Base-by-base conservation (phyloP, 1,140 invertebrate species). In the Matsumurasca onukii region DNA sequence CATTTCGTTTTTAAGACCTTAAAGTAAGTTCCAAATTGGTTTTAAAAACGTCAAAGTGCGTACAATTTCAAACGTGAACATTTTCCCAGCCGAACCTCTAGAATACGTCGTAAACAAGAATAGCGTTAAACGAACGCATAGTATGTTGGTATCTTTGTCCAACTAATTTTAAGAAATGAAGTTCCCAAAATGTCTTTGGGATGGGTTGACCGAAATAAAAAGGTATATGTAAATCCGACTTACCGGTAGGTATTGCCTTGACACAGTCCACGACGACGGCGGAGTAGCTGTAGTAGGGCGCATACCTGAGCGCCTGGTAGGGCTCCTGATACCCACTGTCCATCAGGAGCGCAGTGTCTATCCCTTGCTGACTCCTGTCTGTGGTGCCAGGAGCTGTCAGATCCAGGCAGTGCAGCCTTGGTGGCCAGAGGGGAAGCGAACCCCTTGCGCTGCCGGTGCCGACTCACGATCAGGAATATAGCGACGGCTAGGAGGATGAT, bases 261-360 rank as follows among this genome's bases (percentile, higher is more conserved):
- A 29, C 22, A 29, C 24, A 59, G 55, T 91, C 89, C 81, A 90
- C 86, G 73, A 91, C 83, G 29, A 91, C 88, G 12, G 89, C 88
- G 75, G 89, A 90, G 78, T 91, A 91, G 75, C 87, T 89, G 75
- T 91, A 91, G 76, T 91, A 91, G 0, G 89, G 89, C 1, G 89
- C 86, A 75, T 88, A 90, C 73, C 88, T 88, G 63, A 90, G 80
- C 0, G 88, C 88, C 76, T 91, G 89, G 78, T 90, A 91, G 13
- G 90, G 90, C 78, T 91, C 90, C 76, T 91, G 89, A 78, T 91
- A 91, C 74, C 90, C 89, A 75, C 85, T 82, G 68, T 78, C 76
- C 68, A 75, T 69, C 77, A 83, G 70, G 74, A 81, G 24, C 76
- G 79, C 68, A 76, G 71, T 49, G 80, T 81, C 66, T 1, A 86